Evolutionary conservation across 2,113 vertebrate genomes (phyloP), one percentile per base, ranked within the genome.

Genomic region (Cisticola juncidis): DNA sequence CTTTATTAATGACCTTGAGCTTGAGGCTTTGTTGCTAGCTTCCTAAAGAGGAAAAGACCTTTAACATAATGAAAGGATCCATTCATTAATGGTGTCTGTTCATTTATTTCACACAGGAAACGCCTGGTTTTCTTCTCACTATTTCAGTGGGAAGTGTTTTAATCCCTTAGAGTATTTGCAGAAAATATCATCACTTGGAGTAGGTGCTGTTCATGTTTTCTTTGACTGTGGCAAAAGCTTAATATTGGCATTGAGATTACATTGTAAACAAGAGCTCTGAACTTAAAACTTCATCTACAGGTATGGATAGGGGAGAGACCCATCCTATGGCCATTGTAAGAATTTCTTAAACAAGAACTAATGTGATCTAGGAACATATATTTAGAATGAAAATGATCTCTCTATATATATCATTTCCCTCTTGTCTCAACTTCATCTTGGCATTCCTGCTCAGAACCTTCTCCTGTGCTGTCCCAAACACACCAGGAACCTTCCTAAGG

Each of bases 331-430:
- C 48, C 0, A 0, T 44, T 58, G 4, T 42, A 62, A 76, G 51
- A 62, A 62, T 82, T 92, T 73, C 8, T 40, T 58, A 20, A 86
- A 78, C 23, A 62, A 81, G 18, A 88, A 31, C 40, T 70, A 35
- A 50, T 0, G 0, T 42, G n/a, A 72, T 80, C n/a, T 13, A 57
- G 68, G 17, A 88, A 56, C 24, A 31, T 28, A 26, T 35, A 42
- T 40, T 56, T 22, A 44, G n/a, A 53, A 36, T 54, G 50, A 79
- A 86, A 88, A 9, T 0, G 0, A 12, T 47, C 72, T 44, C 11
- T 61, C 2, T 38, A 0, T 58, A 7, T 54, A 33, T 7, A 11
- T 81, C 0, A 1, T 29, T 65, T 84, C 36, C 21, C 16, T 81
- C 33, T 64, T 89, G n/a, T 69, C 33, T 79, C 48, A 68, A 38